Base-by-base conservation (phyloP, 2,888 invertebrate genomes). In the Lutraria lutraria region DNA sequence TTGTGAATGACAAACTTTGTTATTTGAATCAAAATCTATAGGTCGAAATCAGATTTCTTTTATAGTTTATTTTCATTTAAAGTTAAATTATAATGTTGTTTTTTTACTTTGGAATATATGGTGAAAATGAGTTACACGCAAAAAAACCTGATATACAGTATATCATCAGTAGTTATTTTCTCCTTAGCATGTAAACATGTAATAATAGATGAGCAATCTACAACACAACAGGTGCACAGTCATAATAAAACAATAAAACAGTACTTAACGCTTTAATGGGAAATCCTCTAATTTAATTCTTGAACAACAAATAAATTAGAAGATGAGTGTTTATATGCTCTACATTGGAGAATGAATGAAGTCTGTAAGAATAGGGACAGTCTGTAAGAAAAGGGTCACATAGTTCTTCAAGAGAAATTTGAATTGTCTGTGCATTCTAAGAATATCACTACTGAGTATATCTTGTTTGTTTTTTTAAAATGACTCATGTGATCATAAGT, bases 181-280 rank as follows among this genome's bases (percentile, higher is more conserved):
- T 56, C 56, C 56, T 56, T 13, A 56, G 13, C 56, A 25, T 68
- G 25, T 68, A 68, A 68, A 25, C 25, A 25, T 31, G 34, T n/a
- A n/a, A n/a, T n/a, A 16, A 25, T 10, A 34, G 21, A n/a, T 63
- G n/a, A 10, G 25, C 63, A 76, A 16, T 31, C 31, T 76, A 31
- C 0, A 12, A n/a, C 31, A 76, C 31, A 25, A 76, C 76, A 76
- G 76, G 76, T 76, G 76, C 76, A 76, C 21, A 21, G 56, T 56
- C 16, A 21, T 56, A 56, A 34, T 25, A 34, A n/a, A 25, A 25
- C 25, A 25, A 68, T 68, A 68, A 76, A 76, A 76, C 76, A 31
- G 76, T 76, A 25, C 34, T 31, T 76, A 16, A 31, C 31, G 34
- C 43, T 76, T 76, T 76, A 34, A 76, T 76, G 34, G 76, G 76